These are phyloP conservation scores for Meriones psammophilus DNA, from an alignment of 2,797 vertebrate species.

Conservation along the genomic window DNA sequence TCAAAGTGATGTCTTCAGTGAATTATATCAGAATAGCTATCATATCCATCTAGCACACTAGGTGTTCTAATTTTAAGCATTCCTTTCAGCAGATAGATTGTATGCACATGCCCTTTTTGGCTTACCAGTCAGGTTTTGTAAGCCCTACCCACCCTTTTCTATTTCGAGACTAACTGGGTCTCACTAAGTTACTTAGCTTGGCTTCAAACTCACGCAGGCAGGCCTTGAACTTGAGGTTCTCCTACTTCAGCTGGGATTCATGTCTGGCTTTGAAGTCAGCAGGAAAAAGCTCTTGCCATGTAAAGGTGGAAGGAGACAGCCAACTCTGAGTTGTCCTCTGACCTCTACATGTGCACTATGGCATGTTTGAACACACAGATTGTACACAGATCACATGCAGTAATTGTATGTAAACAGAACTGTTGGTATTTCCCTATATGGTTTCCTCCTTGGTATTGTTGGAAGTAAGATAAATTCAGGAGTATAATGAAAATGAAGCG, in stretches of 20 bases:
- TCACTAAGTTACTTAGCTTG: neutral
- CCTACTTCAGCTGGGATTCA: neutral
- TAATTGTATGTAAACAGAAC: slow-evolving; percentile 49
- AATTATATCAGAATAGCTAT: neutral
- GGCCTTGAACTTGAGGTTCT: neutral
- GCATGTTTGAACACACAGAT: neutral
- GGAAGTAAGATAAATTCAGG: neutral
- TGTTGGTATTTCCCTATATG: slow-evolving; percentile 29
- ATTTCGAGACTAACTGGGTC: neutral
- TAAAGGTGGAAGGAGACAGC: no score
- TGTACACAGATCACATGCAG: neutral
- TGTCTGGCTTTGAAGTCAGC: neutral
- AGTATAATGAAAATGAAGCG: neutral
- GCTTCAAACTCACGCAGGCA: neutral
- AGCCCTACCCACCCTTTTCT: neutral
- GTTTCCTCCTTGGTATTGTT: neutral
- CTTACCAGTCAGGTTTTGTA: slow-evolving; percentile 24
- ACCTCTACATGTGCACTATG: no score
- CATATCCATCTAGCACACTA: neutral
- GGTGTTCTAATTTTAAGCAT: neutral
- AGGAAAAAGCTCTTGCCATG: neutral
- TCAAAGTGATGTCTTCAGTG: slow-evolving; percentile 12
- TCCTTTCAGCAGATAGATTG: neutral
- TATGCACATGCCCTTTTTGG: neutral
- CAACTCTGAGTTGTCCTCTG: neutral